Evolutionary conservation across 2,113 vertebrate species (phyloP).

Genomic region (Verasper variegatus): DNA sequence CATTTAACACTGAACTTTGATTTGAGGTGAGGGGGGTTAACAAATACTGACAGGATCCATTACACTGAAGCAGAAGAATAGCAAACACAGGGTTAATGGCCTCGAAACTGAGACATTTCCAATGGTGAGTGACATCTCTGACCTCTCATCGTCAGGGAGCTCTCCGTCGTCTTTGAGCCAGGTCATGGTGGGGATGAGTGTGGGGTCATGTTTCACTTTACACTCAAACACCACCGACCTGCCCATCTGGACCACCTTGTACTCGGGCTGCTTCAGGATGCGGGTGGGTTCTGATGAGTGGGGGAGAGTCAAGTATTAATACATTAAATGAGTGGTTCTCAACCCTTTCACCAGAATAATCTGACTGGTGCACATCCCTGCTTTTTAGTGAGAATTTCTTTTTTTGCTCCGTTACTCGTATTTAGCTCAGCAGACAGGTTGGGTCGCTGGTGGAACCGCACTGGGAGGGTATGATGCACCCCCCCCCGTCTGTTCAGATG

Average conservation of each 20-base stretch:
- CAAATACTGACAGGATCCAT: no score
- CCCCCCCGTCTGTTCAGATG: no score
- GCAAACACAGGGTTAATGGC: not conserved
- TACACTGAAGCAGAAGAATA: not conserved
- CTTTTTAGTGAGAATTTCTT: not conserved
- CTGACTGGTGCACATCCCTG: no score
- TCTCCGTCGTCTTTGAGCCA: conserved; percentile 92
- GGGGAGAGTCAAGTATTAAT: not conserved
- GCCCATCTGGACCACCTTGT: conserved; percentile 88
- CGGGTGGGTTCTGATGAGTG: conserved; percentile 89
- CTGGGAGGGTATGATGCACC: no score
- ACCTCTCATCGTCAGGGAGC: conserved; percentile 92
- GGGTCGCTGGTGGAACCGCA: no score
- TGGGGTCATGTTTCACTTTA: conserved; percentile 90
- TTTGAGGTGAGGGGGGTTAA: not conserved
- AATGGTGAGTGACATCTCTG: conserved; percentile 1
- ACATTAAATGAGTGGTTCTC: not conserved
- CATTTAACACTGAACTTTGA: no score
- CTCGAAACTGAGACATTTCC: not conserved
- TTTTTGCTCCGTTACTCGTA: not conserved
- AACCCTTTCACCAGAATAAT: no score
- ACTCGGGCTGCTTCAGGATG: conserved; percentile 91
- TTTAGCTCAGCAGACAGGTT: no score
- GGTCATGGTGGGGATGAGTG: conserved; percentile 83
- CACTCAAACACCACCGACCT: conserved; percentile 91